These are phyloP conservation scores for Acridotheres tristis DNA, from an alignment of 2,797 vertebrate genomes.

Conservation along the genomic window DNA sequence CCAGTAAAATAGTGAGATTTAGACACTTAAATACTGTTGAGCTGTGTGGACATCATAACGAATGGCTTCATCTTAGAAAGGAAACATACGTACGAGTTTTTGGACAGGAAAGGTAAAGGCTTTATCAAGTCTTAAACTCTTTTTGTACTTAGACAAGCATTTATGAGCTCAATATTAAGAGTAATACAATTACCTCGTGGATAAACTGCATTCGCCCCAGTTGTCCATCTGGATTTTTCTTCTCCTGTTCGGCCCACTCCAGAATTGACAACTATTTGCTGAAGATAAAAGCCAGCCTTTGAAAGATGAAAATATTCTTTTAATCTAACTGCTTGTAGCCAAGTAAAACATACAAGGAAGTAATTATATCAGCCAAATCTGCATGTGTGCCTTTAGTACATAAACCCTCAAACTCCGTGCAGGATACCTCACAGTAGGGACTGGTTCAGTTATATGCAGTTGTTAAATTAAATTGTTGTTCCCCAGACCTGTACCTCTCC, in stretches of 20 bases:
- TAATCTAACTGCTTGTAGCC: neutral
- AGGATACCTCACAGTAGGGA: neutral
- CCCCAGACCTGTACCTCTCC: neutral
- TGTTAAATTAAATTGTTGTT: neutral
- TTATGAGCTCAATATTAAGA: neutral
- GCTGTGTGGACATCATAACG: neutral
- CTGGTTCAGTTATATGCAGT: neutral
- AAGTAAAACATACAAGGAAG: neutral
- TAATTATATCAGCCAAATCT: neutral
- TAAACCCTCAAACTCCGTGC: neutral
- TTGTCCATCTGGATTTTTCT: neutral
- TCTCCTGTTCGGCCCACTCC: neutral
- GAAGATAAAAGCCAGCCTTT: conserved; percentile 12
- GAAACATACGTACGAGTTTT: neutral
- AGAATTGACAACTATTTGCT: neutral
- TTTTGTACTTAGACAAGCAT: neutral
- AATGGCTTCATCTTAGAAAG: neutral
- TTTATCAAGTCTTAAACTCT: neutral
- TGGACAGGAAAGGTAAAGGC: neutral
- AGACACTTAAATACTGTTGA: neutral
- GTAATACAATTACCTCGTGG: neutral
- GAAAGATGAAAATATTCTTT: neutral
- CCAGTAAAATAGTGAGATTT: neutral
- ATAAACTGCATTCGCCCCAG: neutral
- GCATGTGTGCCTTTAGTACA: neutral